Conservation (phyloP, 2,888 invertebrate species). For the Ryuthela nishihirai region DNA sequence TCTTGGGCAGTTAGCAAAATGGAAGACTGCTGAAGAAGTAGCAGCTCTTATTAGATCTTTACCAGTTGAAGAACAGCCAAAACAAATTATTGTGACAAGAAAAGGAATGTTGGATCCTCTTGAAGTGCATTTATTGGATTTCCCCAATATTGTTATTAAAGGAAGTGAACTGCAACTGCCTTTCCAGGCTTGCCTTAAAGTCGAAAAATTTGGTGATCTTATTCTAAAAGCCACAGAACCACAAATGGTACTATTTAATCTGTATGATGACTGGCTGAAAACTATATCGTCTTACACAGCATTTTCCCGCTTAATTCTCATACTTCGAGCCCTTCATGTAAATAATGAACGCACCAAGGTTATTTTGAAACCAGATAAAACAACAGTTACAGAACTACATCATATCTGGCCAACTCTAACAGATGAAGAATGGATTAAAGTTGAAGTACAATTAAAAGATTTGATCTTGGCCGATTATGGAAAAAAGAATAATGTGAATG, state of each 20-base stretch:
- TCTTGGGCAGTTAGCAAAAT: conserved; percentile 97
- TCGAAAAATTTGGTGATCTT: conserved; percentile 98
- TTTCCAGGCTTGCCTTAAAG: conserved; percentile 97
- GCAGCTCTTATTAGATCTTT: conserved; percentile 97
- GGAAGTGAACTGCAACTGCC: conserved; percentile 97
- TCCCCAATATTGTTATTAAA: conserved; percentile 99
- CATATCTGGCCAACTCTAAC: conserved; percentile 98
- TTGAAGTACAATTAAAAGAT: conserved; percentile 97
- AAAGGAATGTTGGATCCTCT: conserved; percentile 99
- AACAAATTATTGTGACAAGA: conserved; percentile 98
- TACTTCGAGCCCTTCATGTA: conserved; percentile 93
- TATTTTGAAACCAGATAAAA: conserved; percentile 96
- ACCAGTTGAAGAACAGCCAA: conserved; percentile 99
- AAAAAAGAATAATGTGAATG: conserved; percentile 99
- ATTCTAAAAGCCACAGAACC: conserved; percentile 99
- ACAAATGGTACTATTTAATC: conserved; percentile 98
- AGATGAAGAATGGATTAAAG: conserved; percentile 99
- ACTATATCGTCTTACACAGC: conserved; percentile 98
- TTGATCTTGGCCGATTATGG: conserved; percentile 98
- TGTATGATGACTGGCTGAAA: conserved; percentile 99
- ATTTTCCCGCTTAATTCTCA: conserved; percentile 94
- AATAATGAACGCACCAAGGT: conserved; percentile 99
- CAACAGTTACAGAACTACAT: conserved; percentile 97
- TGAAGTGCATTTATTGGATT: conserved; percentile 98
- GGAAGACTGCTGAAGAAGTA: conserved; percentile 99